Conservation (phyloP, 2,113 vertebrate species). For the Lamprologus callipterus region DNA sequence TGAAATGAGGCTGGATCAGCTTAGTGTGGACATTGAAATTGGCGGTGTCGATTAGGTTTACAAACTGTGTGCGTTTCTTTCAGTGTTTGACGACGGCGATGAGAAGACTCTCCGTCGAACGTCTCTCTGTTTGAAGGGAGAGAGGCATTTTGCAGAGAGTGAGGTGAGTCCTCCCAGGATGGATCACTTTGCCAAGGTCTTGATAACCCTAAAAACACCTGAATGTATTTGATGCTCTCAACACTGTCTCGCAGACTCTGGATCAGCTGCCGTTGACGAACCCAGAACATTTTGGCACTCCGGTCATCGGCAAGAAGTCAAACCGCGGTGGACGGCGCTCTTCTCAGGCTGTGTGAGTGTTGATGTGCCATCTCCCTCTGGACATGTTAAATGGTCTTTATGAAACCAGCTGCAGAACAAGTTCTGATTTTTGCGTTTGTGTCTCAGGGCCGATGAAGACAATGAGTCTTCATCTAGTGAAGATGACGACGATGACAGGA, state of each 20-base stretch:
- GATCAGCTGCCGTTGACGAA: conserved; percentile 96
- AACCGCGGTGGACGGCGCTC: conserved; percentile 87
- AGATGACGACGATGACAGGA: conserved; percentile 88
- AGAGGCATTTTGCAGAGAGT: conserved; percentile 97
- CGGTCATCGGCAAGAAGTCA: conserved; percentile 95
- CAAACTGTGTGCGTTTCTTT: neutral
- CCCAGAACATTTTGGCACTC: conserved; percentile 97
- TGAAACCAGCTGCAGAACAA: neutral
- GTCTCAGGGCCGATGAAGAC: conserved; percentile 86
- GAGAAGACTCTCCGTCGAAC: conserved; percentile 94
- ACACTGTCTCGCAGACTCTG: conserved; percentile 74
- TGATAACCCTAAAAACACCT: neutral
- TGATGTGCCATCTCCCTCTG: neutral
- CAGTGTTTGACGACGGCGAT: conserved; percentile 97
- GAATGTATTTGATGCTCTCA: neutral
- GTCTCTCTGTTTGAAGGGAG: conserved; percentile 94
- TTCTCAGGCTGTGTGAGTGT: conserved; percentile 86
- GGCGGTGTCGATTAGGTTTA: neutral
- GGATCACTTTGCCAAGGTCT: neutral
- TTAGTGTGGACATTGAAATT: neutral
- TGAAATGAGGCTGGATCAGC: neutral
- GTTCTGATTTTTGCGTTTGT: neutral
- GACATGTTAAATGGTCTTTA: neutral
- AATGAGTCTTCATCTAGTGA: conserved; percentile 91
- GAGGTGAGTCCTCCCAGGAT: conserved; percentile 73